Percentiles rank a stretch among this genome's conserved stretches.
Conservation (phyloP, 2,888 invertebrate genomes). For the Linnaemya tessellans region DNA sequence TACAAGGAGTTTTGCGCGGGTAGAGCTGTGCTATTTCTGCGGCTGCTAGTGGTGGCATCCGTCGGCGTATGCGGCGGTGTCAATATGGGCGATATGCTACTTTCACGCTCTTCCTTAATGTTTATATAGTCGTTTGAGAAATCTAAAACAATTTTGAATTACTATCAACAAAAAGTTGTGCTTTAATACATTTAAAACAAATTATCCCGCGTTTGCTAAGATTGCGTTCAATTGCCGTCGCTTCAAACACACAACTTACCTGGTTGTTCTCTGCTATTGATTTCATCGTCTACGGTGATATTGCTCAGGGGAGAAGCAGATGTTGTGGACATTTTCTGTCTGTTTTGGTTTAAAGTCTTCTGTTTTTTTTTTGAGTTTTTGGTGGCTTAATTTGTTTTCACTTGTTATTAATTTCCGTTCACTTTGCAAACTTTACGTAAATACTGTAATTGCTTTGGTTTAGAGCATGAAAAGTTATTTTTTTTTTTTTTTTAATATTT, state of each 20-base stretch:
- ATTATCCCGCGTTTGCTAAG: not conserved
- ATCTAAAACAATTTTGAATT: slow-evolving; percentile 81
- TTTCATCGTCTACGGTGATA: slow-evolving; percentile 83
- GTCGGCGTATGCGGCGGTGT: slow-evolving; percentile 91
- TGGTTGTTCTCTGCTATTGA: slow-evolving; percentile 82
- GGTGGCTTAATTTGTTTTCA: slow-evolving; percentile 40
- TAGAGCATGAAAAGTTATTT: not conserved
- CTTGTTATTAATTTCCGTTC: slow-evolving; percentile 43
- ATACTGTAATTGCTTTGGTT: not conserved
- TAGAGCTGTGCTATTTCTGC: slow-evolving; percentile 70
- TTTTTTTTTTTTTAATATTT: slow-evolving; percentile 32
- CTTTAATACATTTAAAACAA: not conserved
- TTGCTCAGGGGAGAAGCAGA: slow-evolving; percentile 83
- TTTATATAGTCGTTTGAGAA: slow-evolving; percentile 86
- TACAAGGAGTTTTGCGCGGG: slow-evolving; percentile 74
- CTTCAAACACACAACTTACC: slow-evolving; percentile 78
- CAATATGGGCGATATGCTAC: slow-evolving; percentile 85
- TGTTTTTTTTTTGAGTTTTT: slow-evolving; percentile 29
- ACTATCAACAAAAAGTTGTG: slow-evolving; percentile 1
- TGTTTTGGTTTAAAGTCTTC: slow-evolving; percentile 42
- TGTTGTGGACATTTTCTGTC: slow-evolving; percentile 81
- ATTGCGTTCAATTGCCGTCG: slow-evolving; percentile 66
- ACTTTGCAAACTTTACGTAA: slow-evolving; percentile 61
- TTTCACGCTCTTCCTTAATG: slow-evolving; percentile 86
- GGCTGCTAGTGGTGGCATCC: slow-evolving; percentile 78